These are phyloP conservation scores for Crocuta crocuta DNA, from an alignment of 2,113 vertebrate species.

Conservation along the genomic window DNA sequence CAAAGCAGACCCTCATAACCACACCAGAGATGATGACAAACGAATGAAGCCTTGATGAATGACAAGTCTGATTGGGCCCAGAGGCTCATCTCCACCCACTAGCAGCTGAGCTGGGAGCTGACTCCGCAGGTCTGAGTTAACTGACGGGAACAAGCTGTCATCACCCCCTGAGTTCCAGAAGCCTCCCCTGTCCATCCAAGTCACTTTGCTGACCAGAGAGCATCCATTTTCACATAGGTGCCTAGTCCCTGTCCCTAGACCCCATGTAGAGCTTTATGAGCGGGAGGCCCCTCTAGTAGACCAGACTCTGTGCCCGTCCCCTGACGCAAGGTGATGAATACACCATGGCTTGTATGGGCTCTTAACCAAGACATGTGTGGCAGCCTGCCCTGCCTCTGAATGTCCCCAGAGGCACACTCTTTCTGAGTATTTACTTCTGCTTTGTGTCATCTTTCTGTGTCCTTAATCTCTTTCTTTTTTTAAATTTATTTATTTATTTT, in stretches of 20 bases:
- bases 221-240: background rate
- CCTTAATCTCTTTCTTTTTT: background rate
- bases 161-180: background rate
- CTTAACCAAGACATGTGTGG: no score
- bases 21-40: background rate
- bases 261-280: no score
- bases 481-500: no score
- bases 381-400: background rate
- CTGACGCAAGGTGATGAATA: background rate
- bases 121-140: background rate
- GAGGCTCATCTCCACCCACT: rapidly evolving
- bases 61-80: background rate
- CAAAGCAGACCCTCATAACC: background rate
- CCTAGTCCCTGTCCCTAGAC: background rate
- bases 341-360: no score
- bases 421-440: background rate
- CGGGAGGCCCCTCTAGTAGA: background rate
- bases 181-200: no score
- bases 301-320: no score
- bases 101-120: background rate
- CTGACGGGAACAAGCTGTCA: background rate
- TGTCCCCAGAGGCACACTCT: background rate
- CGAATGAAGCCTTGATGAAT: no score
- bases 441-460: background rate
- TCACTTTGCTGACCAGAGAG: background rate